Base-by-base conservation (phyloP, 2,113 vertebrate species). In the Prionailurus viverrinus region DNA sequence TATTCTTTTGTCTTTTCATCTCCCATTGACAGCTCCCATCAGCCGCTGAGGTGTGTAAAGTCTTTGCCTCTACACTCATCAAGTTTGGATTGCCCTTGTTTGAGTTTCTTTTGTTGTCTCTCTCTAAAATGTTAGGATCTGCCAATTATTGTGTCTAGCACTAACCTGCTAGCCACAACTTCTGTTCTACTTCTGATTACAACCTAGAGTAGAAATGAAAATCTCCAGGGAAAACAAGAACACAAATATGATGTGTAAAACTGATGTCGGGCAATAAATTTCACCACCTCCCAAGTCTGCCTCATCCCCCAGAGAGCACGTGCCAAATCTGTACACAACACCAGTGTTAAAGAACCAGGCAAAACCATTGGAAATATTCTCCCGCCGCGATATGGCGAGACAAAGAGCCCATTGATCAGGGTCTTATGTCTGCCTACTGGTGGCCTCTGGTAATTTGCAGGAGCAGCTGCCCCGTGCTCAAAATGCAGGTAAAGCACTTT, bases 171-270 rank as follows among this genome's bases (percentile, higher is more conserved):
- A 86, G 41, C 13, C 41, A 93, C 31, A 91, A 83, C 39, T 88
- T 87, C 23, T 76, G 0, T 94, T 79, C n/a, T 27, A 61, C 63
- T 81, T 80, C 73, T 96, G 58, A 86, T 92, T 96, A 89, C 18
- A 82, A 39, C 25, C 39, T 92, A 92, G 79, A 71, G 58, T 36
- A 89, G 79, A 92, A 79, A 79, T 27, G 65, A 93, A 91, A 79
- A 83, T 61, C 94, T 89, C 63, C 25, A 53, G 55, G 45, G 78
- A 83, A 94, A 91, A 74, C 89, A 86, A 73, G 63, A 63, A 94
- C 74, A 71, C 19, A 89, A 91, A 61, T 74, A 80, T 68, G 69
- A 51, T 71, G 31, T 86, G 7, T 82, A 21, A 92, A 95, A 73
- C 19, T 74, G 83, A 69, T 33, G 12, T 55, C 88, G 82, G 58